A percentile compares a stretch with the other conserved stretches of the same genome.
phyloP scores from a whole-genome alignment of 2,797 vertebrate genomes.

The Limnodromus scolopaceus region DNA sequence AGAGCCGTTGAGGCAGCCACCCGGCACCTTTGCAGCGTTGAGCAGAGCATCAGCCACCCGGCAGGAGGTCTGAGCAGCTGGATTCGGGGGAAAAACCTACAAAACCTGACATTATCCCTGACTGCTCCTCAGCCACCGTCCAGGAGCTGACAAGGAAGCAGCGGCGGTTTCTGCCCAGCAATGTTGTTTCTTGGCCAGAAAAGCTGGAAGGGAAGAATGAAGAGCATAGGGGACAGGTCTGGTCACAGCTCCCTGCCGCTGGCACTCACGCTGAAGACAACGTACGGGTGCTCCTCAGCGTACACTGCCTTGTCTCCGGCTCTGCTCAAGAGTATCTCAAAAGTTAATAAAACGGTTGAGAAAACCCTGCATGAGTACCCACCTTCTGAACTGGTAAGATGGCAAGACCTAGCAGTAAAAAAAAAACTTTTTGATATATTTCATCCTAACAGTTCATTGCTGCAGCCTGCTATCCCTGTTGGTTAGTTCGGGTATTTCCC shows the following conservation, averaged over 20 bases:
- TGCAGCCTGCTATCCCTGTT: neutral
- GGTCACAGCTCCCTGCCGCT: neutral
- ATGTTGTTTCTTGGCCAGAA: neutral
- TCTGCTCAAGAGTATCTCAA: neutral
- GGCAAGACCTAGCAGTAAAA: neutral
- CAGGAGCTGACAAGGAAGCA: neutral
- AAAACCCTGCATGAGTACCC: neutral
- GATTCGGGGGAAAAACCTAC: neutral
- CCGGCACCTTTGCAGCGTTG: accelerated
- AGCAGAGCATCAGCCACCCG: neutral
- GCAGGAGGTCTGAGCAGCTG: neutral
- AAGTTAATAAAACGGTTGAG: neutral
- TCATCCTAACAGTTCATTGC: neutral
- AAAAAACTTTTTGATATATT: neutral
- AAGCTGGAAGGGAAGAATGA: neutral
- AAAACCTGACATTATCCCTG: neutral
- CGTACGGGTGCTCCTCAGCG: accelerated
- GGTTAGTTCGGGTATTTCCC: neutral
- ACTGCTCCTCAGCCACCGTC: neutral
- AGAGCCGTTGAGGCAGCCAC: neutral
- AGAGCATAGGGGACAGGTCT: neutral
- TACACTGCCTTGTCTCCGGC: accelerated
- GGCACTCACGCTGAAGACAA: too few relatives aligned
- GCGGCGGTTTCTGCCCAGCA: accelerated
- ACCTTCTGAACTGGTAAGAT: neutral